A percentile compares a stretch with the other conserved stretches of the same genome.
Conservation (phyloP, 1,140 invertebrate genomes). For the Meloidogyne floridensis region DNA sequence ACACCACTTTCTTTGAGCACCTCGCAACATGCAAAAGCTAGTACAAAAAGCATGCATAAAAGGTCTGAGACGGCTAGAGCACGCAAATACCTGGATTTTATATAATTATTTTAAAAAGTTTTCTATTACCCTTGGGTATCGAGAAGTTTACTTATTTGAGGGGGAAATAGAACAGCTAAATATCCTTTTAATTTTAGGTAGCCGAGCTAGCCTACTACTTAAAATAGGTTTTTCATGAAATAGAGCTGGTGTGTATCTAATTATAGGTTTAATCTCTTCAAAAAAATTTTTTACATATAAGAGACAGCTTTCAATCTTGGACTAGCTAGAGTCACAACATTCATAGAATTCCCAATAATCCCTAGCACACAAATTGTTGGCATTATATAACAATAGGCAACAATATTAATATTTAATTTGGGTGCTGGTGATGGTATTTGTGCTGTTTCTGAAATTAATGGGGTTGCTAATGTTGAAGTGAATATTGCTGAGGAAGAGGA, state of each 20-base stretch:
- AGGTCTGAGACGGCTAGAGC: conserved; percentile 61
- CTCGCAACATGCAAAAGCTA: conserved; percentile 58
- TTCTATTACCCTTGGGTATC: too few relatives aligned
- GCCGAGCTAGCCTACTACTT: too few relatives aligned
- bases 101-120: too few relatives aligned
- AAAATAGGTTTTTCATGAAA: too few relatives aligned
- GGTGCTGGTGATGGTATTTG: conserved; percentile 21
- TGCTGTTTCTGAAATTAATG: not conserved
- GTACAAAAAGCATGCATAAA: conserved; percentile 65
- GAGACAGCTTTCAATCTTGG: conserved; percentile 60
- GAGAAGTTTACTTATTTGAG: too few relatives aligned
- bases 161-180: too few relatives aligned
- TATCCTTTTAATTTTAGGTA: too few relatives aligned
- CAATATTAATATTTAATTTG: conserved; percentile 33
- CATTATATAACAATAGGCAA: conserved; percentile 65
- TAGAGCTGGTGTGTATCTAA: too few relatives aligned
- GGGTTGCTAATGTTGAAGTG: not conserved
- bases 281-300: conserved; percentile 52
- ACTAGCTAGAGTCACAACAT: conserved; percentile 60
- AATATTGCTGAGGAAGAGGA: not conserved
- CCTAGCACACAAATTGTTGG: conserved; percentile 61
- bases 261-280: too few relatives aligned
- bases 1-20: conserved; percentile 47
- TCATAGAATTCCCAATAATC: conserved; percentile 61
- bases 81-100: conserved; percentile 33